Evolutionary conservation across 2,113 vertebrate species (phyloP).

Genomic region (Dasyornis broadbenti): DNA sequence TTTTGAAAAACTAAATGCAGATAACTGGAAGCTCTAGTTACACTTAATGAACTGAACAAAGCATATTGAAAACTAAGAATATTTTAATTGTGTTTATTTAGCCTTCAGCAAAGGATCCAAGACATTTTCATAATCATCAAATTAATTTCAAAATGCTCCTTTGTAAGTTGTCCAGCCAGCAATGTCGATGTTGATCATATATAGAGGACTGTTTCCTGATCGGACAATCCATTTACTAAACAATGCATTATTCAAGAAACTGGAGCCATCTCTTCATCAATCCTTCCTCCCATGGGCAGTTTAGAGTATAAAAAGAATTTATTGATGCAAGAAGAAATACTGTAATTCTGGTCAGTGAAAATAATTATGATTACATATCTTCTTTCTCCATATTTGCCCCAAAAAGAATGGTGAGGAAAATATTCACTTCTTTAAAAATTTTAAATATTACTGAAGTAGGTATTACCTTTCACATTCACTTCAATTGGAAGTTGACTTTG

Average conservation of each 20-base stretch:
- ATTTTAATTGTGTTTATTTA: slow-evolving; percentile 73
- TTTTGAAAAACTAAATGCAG: slow-evolving; percentile 57
- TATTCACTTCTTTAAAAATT: neutral
- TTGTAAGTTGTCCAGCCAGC: slow-evolving; percentile 36
- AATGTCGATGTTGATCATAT: slow-evolving; percentile 7
- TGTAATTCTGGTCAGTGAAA: neutral
- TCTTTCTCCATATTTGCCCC: neutral
- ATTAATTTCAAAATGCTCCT: slow-evolving; percentile 59
- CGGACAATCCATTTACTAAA: neutral
- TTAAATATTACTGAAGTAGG: neutral
- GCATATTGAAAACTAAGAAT: slow-evolving; percentile 62
- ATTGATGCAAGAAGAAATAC: neutral
- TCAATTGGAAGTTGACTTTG: neutral
- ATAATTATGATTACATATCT: neutral
- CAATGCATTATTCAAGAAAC: slow-evolving; percentile 9
- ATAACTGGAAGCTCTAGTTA: slow-evolving; percentile 63
- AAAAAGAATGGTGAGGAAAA: neutral
- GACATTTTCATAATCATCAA: slow-evolving; percentile 60
- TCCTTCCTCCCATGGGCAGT: neutral
- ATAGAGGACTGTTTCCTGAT: neutral
- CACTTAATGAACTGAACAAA: slow-evolving; percentile 71
- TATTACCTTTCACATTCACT: neutral
- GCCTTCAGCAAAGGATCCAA: slow-evolving; percentile 67
- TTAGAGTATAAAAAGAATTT: neutral
- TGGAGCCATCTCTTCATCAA: neutral